phyloP scores from a whole-genome alignment of 2,113 vertebrate species.

The Stomatorhinus ivindoensis region DNA sequence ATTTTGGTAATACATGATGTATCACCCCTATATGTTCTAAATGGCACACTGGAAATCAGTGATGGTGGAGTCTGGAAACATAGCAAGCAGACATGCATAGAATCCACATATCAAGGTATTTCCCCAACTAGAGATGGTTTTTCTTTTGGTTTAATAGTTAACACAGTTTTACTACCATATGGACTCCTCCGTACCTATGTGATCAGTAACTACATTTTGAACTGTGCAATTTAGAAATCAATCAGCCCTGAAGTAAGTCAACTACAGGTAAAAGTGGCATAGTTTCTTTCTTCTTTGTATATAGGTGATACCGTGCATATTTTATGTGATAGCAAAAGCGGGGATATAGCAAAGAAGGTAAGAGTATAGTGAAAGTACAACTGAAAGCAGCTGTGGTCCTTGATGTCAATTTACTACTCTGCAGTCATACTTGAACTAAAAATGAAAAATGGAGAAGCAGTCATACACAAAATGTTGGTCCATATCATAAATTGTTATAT shows the following conservation, averaged over 20 bases:
- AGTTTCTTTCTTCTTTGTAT: background rate
- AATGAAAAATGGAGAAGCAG: background rate
- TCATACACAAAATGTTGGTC: background rate
- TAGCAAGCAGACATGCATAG: background rate
- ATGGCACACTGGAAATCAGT: slow-evolving; percentile 35
- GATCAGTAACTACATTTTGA: slow-evolving; percentile 14
- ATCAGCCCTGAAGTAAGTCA: background rate
- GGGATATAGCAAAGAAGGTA: background rate
- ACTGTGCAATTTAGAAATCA: background rate
- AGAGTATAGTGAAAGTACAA: background rate
- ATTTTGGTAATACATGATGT: slow-evolving; percentile 41
- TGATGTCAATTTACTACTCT: background rate
- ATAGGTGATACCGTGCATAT: background rate
- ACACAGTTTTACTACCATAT: slow-evolving; percentile 36
- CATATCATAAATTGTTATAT: background rate
- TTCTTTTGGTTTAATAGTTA: slow-evolving; percentile 60
- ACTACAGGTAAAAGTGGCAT: background rate
- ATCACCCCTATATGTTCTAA: slow-evolving; percentile 33
- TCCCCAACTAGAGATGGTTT: slow-evolving; percentile 10
- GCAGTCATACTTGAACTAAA: background rate
- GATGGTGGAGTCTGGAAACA: background rate
- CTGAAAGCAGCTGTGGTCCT: background rate
- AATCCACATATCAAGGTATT: background rate
- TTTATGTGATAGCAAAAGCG: background rate
- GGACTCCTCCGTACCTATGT: background rate